Evolutionary conservation across 2,888 invertebrate genomes (phyloP), one percentile per base, ranked within the genome.

Genomic region (Catocala nupta): DNA sequence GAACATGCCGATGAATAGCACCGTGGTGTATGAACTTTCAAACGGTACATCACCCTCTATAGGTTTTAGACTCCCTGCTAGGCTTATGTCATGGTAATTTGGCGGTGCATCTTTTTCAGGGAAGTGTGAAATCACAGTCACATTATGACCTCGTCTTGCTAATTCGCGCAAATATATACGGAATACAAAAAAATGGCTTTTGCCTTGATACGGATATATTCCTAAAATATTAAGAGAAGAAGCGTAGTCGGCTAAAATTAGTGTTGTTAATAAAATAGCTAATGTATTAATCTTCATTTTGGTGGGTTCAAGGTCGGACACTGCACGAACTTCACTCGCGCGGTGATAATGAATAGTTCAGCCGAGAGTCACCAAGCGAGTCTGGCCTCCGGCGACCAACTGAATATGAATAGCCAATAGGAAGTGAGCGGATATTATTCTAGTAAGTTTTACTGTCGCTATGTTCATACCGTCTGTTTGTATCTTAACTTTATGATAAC

Each of bases 161-260:
- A 97, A 81, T 71, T 95, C 96, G 47, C 90, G 92, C 50, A 97
- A 80, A 57, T 96, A 90, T 0, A 95, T 95, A 77, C 94, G 92
- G 77, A 96, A 96, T 16, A 96, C 95, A 36, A 95, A 90, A 75
- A 96, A 96, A 83, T 97, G 97, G 63, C 97, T 97, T 73, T 95
- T 96, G 1, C 96, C 96, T 5, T 95, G 92, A 73, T 96, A 96
- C 0, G 96, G 95, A 80, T 96, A 96, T 63, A 96, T 86, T 13
- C 95, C 96, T 42, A 97, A 88, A 72, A 97, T 95, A 53, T 94
- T 95, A 0, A 92, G 70, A 33, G 84, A 53, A 34, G 59, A 69
- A 11, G 72, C 72, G 61, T 75, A 76, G 13, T 81, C 72, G 54
- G 65, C 54, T 62, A 78, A 49, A 42, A 80, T 44, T 39, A 84